Conservation (phyloP, 2,113 vertebrate genomes). For the Anser brachyrhynchus region DNA sequence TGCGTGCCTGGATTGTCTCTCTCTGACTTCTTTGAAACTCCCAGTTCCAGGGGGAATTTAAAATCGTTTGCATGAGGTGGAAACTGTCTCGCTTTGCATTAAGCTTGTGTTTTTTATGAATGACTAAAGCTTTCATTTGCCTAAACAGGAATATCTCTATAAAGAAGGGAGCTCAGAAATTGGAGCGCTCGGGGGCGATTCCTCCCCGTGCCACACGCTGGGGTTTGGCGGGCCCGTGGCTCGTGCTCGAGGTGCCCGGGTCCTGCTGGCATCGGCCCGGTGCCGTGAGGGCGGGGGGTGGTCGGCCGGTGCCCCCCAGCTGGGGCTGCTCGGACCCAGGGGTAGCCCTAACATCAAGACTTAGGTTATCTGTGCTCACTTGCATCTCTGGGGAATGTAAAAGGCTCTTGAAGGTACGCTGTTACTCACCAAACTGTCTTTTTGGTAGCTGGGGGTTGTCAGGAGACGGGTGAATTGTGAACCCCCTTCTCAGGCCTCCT, state of each 20-base stretch:
- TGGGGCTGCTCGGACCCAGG: neutral
- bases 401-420: neutral
- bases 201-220: neutral
- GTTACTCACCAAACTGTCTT: neutral
- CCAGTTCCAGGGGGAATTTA: neutral
- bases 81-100: neutral
- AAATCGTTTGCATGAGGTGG: neutral
- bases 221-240: neutral
- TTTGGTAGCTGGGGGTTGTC: neutral
- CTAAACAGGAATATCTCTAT: neutral
- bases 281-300: fast-evolving
- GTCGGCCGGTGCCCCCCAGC: fast-evolving
- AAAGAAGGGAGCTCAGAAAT: neutral
- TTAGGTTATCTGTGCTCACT: neutral
- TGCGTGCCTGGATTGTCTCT: neutral
- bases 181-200: neutral
- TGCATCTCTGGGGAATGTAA: neutral
- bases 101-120: slow-evolving; percentile 43
- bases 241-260: neutral
- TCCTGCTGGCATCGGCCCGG: fast-evolving
- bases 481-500: neutral
- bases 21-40: neutral
- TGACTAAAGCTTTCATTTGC: neutral
- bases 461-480: neutral
- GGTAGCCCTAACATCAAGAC: neutral